Base-by-base conservation (phyloP, 2,888 invertebrate genomes). In the Drosophila maculinotata region DNA sequence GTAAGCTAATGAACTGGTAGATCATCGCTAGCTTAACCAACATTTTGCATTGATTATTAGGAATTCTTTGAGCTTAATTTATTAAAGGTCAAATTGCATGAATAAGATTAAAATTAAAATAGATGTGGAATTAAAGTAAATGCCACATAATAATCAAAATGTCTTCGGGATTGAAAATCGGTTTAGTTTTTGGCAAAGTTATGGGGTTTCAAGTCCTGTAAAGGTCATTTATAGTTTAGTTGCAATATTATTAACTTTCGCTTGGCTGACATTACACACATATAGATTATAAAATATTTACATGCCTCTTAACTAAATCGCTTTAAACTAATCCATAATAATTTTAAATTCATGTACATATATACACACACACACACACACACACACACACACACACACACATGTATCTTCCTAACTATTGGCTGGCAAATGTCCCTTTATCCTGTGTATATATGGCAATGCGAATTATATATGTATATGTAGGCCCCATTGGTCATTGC, bases 401-500 rank as follows among this genome's bases (percentile, higher is more conserved):
- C n/a, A n/a, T n/a, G n/a, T n/a, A n/a, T n/a, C n/a, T n/a, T n/a
- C n/a, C n/a, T n/a, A n/a, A n/a, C 4, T 36, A 12, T 33, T 69
- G 47, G 45, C 53, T 57, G 51, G 63, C 36, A 52, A 63, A 35
- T 49, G 30, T 25, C 30, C 28, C 33, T n/a, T n/a, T 39, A 8
- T 67, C 33, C 12, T 68, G 38, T 54, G 36, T 33, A 33, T 56
- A 42, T 62, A 30, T 70, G 58, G 65, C 58, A 62, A 44, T 65
- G 64, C 53, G 47, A 39, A 52, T 39, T 48, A 12, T 33, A 12
- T 48, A 23, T 26, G 10, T 38, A 47, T 51, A 53, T 60, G 45
- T 74, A 92, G 92, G 91, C 87, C 90, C 90, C 20, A 91, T 91
- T 89, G 91, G 91, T 83, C 90, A 91, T 77, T 91, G 91, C 77